These are phyloP conservation scores for Eufriesea mexicana DNA, from an alignment of 1,140 invertebrate species.

Conservation along the genomic window DNA sequence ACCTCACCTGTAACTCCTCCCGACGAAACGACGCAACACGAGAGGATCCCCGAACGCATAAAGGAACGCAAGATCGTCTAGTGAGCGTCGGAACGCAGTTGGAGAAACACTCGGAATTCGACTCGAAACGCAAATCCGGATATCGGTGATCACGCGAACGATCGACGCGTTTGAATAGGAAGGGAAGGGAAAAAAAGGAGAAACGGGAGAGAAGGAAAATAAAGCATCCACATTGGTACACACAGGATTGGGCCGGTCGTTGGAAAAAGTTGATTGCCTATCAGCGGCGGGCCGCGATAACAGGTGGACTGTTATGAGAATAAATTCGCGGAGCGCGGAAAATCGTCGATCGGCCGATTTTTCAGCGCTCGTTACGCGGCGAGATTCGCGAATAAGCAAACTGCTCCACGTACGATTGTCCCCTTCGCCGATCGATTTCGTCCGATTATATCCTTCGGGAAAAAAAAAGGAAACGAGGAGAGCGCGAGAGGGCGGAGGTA, in stretches of 20 bases:
- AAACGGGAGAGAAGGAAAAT: not conserved
- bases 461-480: not conserved
- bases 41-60: not conserved
- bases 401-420: conserved; percentile 15
- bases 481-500: too few species aligned
- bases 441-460: conserved; percentile 52
- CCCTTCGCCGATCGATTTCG: conserved; percentile 41
- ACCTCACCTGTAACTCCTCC: not conserved
- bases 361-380: conserved; percentile 26
- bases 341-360: conserved; percentile 55
- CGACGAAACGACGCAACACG: too few species aligned
- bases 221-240: not conserved
- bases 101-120: not conserved
- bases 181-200: too few species aligned
- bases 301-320: conserved; percentile 59
- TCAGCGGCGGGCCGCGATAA: conserved; percentile 50
- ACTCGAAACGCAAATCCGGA: not conserved
- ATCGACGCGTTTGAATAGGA: not conserved
- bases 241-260: not conserved
- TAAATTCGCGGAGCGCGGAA: conserved; percentile 46
- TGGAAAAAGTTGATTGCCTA: conserved; percentile 45
- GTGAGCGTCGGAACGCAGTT: not conserved
- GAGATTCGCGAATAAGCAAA: conserved; percentile 21
- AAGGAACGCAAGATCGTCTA: not conserved
- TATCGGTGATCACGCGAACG: not conserved